phyloP scores from a whole-genome alignment of 2,113 vertebrate species.

The Otus sunia region DNA sequence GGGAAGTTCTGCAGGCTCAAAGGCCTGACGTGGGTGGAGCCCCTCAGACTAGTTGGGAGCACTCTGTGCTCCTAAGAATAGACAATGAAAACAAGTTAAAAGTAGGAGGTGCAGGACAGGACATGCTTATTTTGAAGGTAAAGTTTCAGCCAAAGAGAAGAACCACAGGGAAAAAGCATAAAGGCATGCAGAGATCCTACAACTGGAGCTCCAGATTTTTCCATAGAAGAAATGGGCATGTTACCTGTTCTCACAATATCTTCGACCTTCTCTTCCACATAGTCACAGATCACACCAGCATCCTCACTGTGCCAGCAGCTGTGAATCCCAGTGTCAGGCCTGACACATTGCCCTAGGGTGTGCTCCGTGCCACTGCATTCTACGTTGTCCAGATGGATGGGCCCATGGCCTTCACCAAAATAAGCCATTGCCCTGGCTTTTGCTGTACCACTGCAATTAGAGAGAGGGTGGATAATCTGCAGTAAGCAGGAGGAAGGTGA shows the following conservation, averaged over 20 bases:
- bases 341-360: slow-evolving; percentile 77
- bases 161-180: not conserved
- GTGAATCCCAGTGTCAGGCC: slow-evolving; percentile 70
- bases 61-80: not conserved
- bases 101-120: not conserved
- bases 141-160: not conserved
- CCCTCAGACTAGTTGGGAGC: not conserved
- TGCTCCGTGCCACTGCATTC: slow-evolving; percentile 86
- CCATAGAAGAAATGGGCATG: not conserved
- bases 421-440: slow-evolving; percentile 80
- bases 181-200: not conserved
- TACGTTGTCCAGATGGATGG: slow-evolving; percentile 83
- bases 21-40: not conserved
- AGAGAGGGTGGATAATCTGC: not conserved
- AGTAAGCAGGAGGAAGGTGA: not conserved
- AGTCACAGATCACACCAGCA: slow-evolving; percentile 84
- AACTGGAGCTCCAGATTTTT: not conserved
- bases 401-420: slow-evolving; percentile 82
- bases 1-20: not conserved
- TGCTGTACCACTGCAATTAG: slow-evolving; percentile 77
- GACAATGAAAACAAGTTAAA: not conserved
- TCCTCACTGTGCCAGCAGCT: slow-evolving; percentile 82
- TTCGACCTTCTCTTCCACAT: slow-evolving; percentile 69
- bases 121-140: not conserved
- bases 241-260: slow-evolving; percentile 56